Evolutionary conservation across 2,797 vertebrate genomes (phyloP).

Genomic region (Huso huso): DNA sequence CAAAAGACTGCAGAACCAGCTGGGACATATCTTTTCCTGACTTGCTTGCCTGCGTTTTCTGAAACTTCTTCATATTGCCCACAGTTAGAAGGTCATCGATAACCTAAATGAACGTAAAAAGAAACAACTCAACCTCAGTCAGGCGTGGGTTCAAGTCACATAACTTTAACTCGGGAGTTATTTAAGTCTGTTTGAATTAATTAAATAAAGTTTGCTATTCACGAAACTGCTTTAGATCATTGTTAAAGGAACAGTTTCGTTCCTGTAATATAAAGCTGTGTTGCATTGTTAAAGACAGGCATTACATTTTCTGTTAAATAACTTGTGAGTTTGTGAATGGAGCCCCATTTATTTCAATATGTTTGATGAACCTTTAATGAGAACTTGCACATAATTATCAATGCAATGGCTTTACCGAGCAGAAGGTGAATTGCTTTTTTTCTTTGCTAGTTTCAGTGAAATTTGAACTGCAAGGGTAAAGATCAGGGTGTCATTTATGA

Average conservation of each 20-base stretch:
- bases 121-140: background rate
- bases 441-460: background rate
- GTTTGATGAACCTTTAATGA: too few relatives aligned
- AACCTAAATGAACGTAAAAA: slow-evolving; percentile 19
- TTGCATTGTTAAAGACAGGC: background rate
- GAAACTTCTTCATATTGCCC: slow-evolving; percentile 24
- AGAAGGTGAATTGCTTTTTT: background rate
- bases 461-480: background rate
- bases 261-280: too few relatives aligned
- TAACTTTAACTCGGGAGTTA: too few relatives aligned
- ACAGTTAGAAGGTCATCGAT: slow-evolving; percentile 25
- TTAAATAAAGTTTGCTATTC: too few relatives aligned
- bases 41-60: slow-evolving; percentile 22
- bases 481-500: too few relatives aligned
- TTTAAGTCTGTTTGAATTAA: too few relatives aligned
- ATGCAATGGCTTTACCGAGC: background rate
- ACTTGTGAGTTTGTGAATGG: background rate
- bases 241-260: too few relatives aligned
- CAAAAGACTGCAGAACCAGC: slow-evolving; percentile 25
- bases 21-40: slow-evolving; percentile 27
- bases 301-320: background rate
- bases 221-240: too few relatives aligned
- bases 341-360: too few relatives aligned
- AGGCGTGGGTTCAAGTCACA: background rate
- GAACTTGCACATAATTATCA: too few relatives aligned